phyloP scores from a whole-genome alignment of 2,113 vertebrate genomes.

The rat (Rattus norvegicus) region DNA sequence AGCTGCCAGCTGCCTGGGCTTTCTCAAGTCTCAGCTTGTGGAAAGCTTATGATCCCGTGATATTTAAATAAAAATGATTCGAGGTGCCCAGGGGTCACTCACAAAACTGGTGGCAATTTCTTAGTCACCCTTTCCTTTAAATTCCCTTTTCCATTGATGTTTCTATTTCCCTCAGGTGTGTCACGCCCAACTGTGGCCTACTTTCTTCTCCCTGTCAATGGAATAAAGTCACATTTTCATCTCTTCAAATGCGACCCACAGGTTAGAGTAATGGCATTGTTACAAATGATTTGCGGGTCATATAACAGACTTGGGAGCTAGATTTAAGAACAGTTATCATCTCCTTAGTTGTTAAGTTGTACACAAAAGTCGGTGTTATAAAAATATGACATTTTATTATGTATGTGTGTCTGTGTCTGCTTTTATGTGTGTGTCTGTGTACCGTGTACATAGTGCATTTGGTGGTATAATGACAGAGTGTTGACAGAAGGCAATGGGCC shows the following conservation, averaged over 20 bases:
- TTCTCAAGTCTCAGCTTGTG: not conserved
- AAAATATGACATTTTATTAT: not conserved
- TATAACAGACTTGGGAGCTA: not conserved
- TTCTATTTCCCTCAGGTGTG: not conserved
- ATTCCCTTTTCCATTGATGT: not conserved
- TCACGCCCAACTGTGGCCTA: not conserved
- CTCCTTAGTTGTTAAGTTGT: not conserved
- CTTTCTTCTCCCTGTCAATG: not conserved
- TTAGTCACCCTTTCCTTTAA: not conserved
- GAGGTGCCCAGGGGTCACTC: not conserved
- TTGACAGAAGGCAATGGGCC: not conserved
- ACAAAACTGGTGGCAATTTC: constrained; percentile 30
- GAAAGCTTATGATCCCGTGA: not conserved
- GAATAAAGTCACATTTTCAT: not conserved
- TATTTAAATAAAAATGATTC: constrained; percentile 39
- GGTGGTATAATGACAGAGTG: not conserved
- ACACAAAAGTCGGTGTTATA: not conserved
- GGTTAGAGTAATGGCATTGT: not conserved
- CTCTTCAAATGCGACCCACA: not conserved
- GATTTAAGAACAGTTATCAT: not conserved
- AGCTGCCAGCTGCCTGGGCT: not conserved
- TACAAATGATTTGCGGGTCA: not conserved
- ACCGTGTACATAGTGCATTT: not conserved
- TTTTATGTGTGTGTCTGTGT: not conserved
- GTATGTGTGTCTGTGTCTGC: not conserved